A percentile compares a stretch with the other conserved stretches of the same genome.
These are phyloP conservation scores for Pristionchus fissidentatus DNA, from an alignment of 2,888 invertebrate genomes.

Conservation along the genomic window DNA sequence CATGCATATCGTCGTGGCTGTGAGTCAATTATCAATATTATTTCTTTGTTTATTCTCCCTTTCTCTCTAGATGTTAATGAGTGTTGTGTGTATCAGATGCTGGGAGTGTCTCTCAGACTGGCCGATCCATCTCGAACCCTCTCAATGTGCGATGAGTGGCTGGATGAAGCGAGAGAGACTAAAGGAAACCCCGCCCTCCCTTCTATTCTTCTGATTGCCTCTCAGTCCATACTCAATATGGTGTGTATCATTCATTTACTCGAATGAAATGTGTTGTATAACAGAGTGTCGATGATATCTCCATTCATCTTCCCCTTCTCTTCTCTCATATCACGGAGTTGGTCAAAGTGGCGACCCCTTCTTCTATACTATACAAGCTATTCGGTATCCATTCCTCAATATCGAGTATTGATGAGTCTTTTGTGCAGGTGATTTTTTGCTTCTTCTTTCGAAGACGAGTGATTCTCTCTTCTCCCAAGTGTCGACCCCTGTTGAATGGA, in stretches of 20 bases:
- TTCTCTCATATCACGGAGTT: background rate
- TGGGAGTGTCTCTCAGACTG: slow-evolving; percentile 3
- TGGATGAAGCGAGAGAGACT: background rate
- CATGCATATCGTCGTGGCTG: background rate
- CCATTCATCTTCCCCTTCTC: background rate
- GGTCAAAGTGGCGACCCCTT: background rate
- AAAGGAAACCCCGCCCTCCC: background rate
- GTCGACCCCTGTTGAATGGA: background rate
- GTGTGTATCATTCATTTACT: too few relatives aligned
- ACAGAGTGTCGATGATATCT: background rate
- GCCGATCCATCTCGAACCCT: background rate
- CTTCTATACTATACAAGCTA: background rate
- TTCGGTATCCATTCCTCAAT: background rate
- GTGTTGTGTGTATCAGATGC: slow-evolving; percentile 33
- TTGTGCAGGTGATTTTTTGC: slow-evolving; percentile 3
- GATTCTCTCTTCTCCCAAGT: background rate
- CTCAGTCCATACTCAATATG: background rate
- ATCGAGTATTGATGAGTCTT: background rate
- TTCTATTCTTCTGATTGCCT: background rate
- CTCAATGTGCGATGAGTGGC: background rate
- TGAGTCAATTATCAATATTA: background rate
- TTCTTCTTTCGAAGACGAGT: slow-evolving; percentile 4
- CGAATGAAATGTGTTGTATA: background rate
- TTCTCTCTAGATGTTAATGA: too few relatives aligned
- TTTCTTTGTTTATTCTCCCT: background rate